These are phyloP conservation scores for Glossophaga mutica DNA, from an alignment of 2,797 vertebrate species.

Conservation along the genomic window DNA sequence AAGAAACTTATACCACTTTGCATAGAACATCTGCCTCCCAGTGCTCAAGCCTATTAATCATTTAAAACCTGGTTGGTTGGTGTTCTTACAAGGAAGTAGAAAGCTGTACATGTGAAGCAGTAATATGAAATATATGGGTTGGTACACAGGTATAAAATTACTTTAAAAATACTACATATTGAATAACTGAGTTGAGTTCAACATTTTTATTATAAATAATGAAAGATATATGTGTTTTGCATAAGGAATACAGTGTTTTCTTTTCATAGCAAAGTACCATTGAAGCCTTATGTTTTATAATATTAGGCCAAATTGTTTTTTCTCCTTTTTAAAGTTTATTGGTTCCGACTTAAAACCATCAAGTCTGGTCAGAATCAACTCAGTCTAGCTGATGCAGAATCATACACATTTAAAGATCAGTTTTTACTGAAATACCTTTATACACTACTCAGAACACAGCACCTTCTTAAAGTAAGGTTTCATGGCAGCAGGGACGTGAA, in stretches of 20 bases:
- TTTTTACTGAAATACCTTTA: conserved; percentile 52
- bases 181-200: conserved; percentile 84
- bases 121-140: conserved; percentile 82
- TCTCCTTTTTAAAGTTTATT: conserved; percentile 62
- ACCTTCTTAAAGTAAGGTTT: conserved; percentile 39
- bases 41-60: conserved; percentile 75
- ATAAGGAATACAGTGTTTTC: conserved; percentile 85
- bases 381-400: conserved; percentile 61
- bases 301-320: conserved; percentile 69
- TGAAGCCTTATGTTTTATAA: conserved; percentile 71
- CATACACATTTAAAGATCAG: conserved; percentile 51
- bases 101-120: conserved; percentile 82
- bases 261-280: conserved; percentile 85
- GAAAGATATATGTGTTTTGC: conserved; percentile 83
- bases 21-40: conserved; percentile 64
- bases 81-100: conserved; percentile 78
- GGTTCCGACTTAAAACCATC: conserved; percentile 75
- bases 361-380: conserved; percentile 64
- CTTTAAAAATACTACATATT: conserved; percentile 76
- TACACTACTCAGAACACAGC: background rate
- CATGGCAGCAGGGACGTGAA: conserved; percentile 29
- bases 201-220: conserved; percentile 87
- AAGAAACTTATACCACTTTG: conserved; percentile 70
- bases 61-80: conserved; percentile 76
- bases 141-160: conserved; percentile 81